phyloP scores from a whole-genome alignment of 23 tunicate species.

The Ciona savignyi region DNA sequence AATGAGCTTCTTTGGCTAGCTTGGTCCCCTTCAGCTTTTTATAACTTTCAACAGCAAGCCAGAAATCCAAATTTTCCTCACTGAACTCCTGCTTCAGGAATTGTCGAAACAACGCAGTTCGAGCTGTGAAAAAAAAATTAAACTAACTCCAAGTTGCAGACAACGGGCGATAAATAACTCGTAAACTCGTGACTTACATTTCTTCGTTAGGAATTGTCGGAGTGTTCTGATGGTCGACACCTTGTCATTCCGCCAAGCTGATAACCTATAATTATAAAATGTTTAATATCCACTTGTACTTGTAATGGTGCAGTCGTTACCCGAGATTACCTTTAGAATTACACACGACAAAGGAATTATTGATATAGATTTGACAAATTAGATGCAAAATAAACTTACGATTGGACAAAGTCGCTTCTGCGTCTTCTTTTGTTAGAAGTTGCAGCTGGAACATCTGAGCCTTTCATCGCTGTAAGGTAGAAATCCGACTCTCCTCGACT shows the following conservation, averaged over 20 bases:
- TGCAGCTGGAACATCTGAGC: not conserved
- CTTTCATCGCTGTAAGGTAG: not conserved
- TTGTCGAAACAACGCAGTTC: conserved; percentile 7
- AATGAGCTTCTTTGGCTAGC: not conserved
- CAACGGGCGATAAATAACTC: not conserved
- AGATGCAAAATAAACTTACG: not conserved
- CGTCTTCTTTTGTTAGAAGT: not conserved
- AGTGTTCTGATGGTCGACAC: not conserved
- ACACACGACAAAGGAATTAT: not conserved
- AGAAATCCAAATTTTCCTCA: conserved; percentile 35
- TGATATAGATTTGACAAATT: not conserved
- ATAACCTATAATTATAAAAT: not conserved
- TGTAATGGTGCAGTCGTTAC: not conserved
- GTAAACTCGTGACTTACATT: not conserved
- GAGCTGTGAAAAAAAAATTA: conserved; percentile 3
- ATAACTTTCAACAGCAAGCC: conserved; percentile 22
- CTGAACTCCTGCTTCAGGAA: conserved; percentile 17
- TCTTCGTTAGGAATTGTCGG: not conserved
- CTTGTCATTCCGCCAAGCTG: not conserved
- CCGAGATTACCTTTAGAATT: not conserved
- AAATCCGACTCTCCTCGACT: not conserved
- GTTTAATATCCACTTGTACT: not conserved
- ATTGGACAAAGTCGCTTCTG: not conserved
- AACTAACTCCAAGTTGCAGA: not conserved
- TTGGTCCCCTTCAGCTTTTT: conserved; percentile 1